Percentiles rank a stretch among this genome's conserved stretches.
Evolutionary conservation across 1,140 invertebrate genomes (phyloP).

Genomic region (Trichomalopsis sarcophagae): DNA sequence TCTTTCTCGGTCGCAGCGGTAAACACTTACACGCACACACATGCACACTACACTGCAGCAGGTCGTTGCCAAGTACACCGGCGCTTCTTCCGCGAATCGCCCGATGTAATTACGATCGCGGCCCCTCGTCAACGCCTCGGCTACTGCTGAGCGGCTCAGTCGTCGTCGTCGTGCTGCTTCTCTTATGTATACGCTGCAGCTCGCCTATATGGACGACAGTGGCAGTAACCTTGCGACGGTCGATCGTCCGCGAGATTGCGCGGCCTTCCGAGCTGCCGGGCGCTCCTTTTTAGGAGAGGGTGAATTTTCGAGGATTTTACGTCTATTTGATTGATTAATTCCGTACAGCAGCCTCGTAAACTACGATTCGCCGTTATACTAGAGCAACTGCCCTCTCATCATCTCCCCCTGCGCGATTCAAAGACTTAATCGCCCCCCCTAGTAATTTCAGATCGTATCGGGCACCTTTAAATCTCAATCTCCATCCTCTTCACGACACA

Average conservation of each 20-base stretch:
- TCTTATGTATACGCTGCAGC: background rate
- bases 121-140: slow-evolving; percentile 8
- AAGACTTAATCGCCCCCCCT: slow-evolving; percentile 11
- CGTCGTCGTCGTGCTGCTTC: background rate
- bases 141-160: background rate
- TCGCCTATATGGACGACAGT: background rate
- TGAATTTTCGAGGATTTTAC: background rate
- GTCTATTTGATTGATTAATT: background rate
- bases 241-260: slow-evolving; percentile 10
- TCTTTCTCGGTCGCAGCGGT: too few species aligned
- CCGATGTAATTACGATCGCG: slow-evolving; percentile 40
- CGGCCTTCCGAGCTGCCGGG: too few species aligned
- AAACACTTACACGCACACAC: background rate
- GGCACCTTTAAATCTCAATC: background rate
- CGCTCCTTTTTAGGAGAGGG: background rate
- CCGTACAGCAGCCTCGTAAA: too few species aligned
- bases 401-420: background rate
- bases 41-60: background rate
- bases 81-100: slow-evolving; percentile 29
- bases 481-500: background rate
- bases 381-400: background rate
- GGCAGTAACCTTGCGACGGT: slow-evolving; percentile 34
- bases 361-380: background rate
- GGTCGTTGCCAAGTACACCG: slow-evolving; percentile 20
- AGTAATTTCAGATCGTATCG: slow-evolving; percentile 14